Evolutionary conservation across 2,797 vertebrate species (phyloP).

Genomic region (Clarias fuscus): DNA sequence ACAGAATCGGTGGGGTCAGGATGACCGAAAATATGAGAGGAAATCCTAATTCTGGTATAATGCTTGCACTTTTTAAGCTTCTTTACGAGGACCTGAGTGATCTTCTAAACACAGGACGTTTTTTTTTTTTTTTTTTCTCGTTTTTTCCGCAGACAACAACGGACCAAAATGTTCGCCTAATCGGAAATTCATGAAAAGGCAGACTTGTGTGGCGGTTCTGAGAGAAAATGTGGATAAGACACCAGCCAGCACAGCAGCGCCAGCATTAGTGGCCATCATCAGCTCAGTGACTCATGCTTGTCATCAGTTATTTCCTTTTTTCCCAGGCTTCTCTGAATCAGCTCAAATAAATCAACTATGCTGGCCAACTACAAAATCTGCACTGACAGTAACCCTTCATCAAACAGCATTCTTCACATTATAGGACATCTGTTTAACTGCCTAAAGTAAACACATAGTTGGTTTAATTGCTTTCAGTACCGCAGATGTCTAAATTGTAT

Average conservation of each 20-base stretch:
- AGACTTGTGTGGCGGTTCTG: slow-evolving; percentile 43
- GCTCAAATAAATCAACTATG: slow-evolving; percentile 43
- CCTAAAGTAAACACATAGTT: neutral
- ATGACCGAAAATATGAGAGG: neutral
- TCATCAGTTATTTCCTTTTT: slow-evolving; percentile 52
- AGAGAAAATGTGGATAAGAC: slow-evolving; percentile 38
- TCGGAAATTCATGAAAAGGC: slow-evolving; percentile 50
- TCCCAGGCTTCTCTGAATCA: slow-evolving; percentile 46
- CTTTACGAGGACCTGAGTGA: slow-evolving; percentile 18
- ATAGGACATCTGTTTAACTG: slow-evolving; percentile 1
- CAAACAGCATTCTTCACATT: slow-evolving; percentile 6
- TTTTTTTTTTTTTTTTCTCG: neutral
- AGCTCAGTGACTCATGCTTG: slow-evolving; percentile 54
- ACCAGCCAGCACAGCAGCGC: slow-evolving; percentile 49
- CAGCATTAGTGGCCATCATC: slow-evolving; percentile 50
- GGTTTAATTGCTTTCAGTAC: slow-evolving; percentile 1
- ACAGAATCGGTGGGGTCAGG: neutral
- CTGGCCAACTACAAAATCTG: slow-evolving; percentile 34
- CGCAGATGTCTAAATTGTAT: neutral
- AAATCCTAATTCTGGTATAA: slow-evolving; percentile 7
- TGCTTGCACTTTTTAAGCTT: slow-evolving; percentile 18
- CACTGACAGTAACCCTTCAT: slow-evolving; percentile 29
- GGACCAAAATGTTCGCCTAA: slow-evolving; percentile 14
- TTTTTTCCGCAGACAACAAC: slow-evolving; percentile 3
- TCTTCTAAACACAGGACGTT: slow-evolving; percentile 31